A percentile compares a stretch with the other conserved stretches of the same genome.
phyloP scores from a whole-genome alignment of 2,888 invertebrate species.

The Apamea anceps region DNA sequence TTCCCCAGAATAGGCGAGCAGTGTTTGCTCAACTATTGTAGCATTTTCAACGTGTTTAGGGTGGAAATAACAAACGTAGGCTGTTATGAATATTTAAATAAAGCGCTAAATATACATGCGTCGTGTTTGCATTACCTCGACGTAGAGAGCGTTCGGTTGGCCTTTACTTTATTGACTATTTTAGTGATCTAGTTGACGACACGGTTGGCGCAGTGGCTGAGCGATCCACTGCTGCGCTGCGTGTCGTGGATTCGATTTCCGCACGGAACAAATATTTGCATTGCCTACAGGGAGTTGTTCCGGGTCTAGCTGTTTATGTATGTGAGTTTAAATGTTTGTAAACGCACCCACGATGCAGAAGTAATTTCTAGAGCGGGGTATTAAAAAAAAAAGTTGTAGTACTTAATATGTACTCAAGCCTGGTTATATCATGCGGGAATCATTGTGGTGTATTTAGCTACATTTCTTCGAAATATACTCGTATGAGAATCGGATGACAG shows the following conservation, averaged over 20 bases:
- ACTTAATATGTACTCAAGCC: not conserved
- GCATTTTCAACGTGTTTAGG: conserved; percentile 7
- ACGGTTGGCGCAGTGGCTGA: too few relatives aligned
- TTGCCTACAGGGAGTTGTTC: too few relatives aligned
- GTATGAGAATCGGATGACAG: not conserved
- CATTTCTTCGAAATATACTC: not conserved
- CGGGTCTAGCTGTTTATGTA: too few relatives aligned
- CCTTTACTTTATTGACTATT: not conserved
- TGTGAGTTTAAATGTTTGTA: too few relatives aligned
- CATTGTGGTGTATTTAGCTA: not conserved
- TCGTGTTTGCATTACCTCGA: not conserved
- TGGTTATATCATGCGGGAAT: not conserved
- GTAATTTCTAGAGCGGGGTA: too few relatives aligned
- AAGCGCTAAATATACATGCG: not conserved
- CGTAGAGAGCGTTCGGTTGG: not conserved
- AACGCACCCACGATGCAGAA: too few relatives aligned
- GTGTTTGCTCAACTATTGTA: conserved; percentile 25
- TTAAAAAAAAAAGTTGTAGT: too few relatives aligned
- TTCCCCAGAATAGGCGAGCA: conserved; percentile 23
- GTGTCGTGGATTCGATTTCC: too few relatives aligned
- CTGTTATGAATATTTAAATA: conserved; percentile 19
- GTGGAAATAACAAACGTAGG: not conserved
- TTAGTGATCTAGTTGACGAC: not conserved
- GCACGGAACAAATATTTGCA: too few relatives aligned
- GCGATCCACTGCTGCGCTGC: too few relatives aligned